These are phyloP conservation scores for Tragelaphus strepsiceros DNA, from an alignment of 2,113 vertebrate genomes.

Conservation along the genomic window DNA sequence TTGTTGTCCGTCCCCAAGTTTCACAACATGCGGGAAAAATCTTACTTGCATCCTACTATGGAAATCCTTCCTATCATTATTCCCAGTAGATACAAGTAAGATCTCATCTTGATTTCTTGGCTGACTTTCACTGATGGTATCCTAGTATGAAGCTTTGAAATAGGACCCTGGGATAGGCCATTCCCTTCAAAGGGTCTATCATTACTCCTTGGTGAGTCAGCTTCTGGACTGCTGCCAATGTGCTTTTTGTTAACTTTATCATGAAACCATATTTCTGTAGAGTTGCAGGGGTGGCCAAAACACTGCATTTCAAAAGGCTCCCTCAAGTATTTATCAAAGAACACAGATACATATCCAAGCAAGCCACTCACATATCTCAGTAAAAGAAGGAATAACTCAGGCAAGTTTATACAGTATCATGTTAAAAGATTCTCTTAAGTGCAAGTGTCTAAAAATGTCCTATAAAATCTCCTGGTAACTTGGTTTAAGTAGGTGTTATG, in stretches of 20 bases:
- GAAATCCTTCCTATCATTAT: constrained; percentile 35
- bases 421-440: neutral
- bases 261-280: constrained; percentile 42
- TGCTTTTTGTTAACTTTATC: constrained; percentile 48
- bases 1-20: neutral
- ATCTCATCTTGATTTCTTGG: constrained; percentile 69
- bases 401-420: neutral
- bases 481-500: neutral
- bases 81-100: constrained; percentile 45
- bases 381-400: neutral
- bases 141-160: constrained; percentile 70
- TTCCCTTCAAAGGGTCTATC: constrained; percentile 68
- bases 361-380: constrained; percentile 5
- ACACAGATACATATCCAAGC: constrained; percentile 10
- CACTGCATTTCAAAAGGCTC: constrained; percentile 38
- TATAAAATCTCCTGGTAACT: neutral
- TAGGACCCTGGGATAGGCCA: constrained; percentile 45
- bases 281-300: constrained; percentile 36
- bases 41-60: neutral
- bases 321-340: constrained; percentile 37
- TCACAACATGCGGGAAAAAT: neutral
- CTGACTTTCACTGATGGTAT: constrained; percentile 63
- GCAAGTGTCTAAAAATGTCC: constrained; percentile 12
- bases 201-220: constrained; percentile 67
- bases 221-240: constrained; percentile 46